Conservation (phyloP, 2,797 vertebrate genomes). For the Tympanoctomys barrerae region DNA sequence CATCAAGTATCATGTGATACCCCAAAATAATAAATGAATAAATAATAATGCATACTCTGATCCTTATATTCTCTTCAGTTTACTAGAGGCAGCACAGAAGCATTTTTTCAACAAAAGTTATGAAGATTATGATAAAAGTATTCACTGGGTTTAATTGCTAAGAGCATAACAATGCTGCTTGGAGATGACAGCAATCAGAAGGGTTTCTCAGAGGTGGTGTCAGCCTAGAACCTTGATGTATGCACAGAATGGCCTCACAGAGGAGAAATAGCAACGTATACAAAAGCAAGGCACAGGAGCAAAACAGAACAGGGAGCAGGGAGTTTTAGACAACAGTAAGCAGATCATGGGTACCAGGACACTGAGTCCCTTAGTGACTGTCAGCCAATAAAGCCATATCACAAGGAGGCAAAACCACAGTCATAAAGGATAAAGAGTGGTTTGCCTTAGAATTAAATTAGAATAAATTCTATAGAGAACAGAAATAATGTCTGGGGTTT, state of each 20-base stretch:
- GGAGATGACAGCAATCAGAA: neutral
- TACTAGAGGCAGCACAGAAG: neutral
- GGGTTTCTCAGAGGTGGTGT: neutral
- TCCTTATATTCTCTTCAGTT: neutral
- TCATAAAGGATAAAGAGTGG: neutral
- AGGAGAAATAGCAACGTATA: neutral
- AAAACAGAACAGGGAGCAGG: neutral
- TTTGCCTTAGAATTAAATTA: neutral
- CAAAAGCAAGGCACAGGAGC: neutral
- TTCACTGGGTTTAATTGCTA: neutral
- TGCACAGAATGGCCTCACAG: neutral
- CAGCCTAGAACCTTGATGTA: neutral
- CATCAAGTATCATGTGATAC: neutral
- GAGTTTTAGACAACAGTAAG: neutral
- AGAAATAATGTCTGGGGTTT: neutral
- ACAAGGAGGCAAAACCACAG: neutral
- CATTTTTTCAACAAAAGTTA: neutral
- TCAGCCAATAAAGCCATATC: neutral
- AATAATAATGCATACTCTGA: neutral
- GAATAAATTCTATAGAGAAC: neutral
- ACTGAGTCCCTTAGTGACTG: neutral
- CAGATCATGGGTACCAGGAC: neutral
- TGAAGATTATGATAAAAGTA: neutral
- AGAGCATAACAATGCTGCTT: neutral
- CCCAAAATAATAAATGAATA: slow-evolving; percentile 8